Evolutionary conservation across 2,888 invertebrate genomes (phyloP).

Genomic region (Antheraea assamensis): DNA sequence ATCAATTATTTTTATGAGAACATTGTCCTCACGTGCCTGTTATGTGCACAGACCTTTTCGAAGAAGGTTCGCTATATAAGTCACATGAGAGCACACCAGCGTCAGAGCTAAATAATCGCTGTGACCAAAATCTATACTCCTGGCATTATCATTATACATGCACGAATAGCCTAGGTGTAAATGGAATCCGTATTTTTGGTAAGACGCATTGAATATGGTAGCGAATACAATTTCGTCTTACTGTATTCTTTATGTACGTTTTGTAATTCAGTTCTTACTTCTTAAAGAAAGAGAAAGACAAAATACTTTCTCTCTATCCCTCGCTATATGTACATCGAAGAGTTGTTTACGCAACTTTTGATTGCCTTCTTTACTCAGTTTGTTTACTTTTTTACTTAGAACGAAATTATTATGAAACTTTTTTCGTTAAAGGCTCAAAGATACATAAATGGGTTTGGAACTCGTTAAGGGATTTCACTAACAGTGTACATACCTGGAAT

Average conservation of each 20-base stretch:
- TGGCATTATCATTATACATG: too few relatives aligned
- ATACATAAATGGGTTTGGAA: constrained; percentile 70
- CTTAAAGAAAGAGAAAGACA: not conserved
- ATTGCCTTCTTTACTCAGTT: constrained; percentile 74
- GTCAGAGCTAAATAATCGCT: too few relatives aligned
- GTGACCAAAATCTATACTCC: too few relatives aligned
- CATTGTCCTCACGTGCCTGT: too few relatives aligned
- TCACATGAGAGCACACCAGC: too few relatives aligned
- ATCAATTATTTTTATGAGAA: too few relatives aligned
- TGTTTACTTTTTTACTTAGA: constrained; percentile 76
- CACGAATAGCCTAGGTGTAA: too few relatives aligned
- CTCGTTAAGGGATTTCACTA: constrained; percentile 49
- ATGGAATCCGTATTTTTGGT: not conserved
- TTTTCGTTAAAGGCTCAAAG: constrained; percentile 73
- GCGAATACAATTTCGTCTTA: not conserved
- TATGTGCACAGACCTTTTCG: too few relatives aligned
- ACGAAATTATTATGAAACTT: constrained; percentile 73
- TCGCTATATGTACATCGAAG: constrained; percentile 48
- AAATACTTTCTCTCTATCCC: not conserved
- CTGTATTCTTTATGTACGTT: not conserved
- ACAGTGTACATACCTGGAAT: constrained; percentile 49
- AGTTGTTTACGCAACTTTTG: constrained; percentile 77
- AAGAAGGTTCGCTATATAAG: too few relatives aligned
- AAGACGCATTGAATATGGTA: not conserved
- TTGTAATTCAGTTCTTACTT: not conserved